Evolutionary conservation across 2,797 vertebrate genomes (phyloP).

Genomic region (Coluber constrictor): DNA sequence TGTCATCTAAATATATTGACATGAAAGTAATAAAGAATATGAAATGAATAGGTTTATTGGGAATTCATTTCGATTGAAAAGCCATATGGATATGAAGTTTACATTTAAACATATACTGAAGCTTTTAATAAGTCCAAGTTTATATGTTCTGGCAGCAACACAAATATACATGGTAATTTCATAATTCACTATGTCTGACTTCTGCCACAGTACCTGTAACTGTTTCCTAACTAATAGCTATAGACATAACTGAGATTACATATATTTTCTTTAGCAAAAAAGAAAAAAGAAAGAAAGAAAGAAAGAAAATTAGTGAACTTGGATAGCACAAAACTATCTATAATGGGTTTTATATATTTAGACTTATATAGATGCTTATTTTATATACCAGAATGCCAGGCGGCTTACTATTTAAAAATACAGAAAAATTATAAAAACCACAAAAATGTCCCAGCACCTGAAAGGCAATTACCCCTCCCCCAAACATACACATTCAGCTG

Average conservation of each 20-base stretch:
- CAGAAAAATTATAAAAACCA: neutral
- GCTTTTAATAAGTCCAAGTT: constrained; percentile 24
- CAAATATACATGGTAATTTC: constrained; percentile 26
- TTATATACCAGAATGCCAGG: neutral
- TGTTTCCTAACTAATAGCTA: neutral
- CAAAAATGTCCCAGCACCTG: neutral
- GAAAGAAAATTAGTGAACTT: neutral
- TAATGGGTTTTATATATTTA: neutral
- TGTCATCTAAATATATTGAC: constrained; percentile 45
- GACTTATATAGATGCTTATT: neutral
- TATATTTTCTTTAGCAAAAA: neutral
- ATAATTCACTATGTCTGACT: constrained; percentile 25
- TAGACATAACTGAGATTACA: constrained; percentile 16
- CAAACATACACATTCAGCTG: neutral
- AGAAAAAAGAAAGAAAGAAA: too few species aligned
- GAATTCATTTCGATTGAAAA: constrained; percentile 2
- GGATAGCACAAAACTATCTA: neutral
- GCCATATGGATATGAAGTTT: constrained; percentile 23
- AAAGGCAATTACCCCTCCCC: neutral
- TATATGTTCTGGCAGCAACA: neutral
- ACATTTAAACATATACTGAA: constrained; percentile 21
- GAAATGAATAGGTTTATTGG: constrained; percentile 23
- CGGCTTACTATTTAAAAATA: neutral
- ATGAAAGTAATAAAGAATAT: constrained; percentile 44
- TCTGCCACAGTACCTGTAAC: constrained; percentile 19